Evolutionary conservation across 2,113 vertebrate species (phyloP), one percentile per base, ranked within the genome.

Genomic region (Trichechus manatus): DNA sequence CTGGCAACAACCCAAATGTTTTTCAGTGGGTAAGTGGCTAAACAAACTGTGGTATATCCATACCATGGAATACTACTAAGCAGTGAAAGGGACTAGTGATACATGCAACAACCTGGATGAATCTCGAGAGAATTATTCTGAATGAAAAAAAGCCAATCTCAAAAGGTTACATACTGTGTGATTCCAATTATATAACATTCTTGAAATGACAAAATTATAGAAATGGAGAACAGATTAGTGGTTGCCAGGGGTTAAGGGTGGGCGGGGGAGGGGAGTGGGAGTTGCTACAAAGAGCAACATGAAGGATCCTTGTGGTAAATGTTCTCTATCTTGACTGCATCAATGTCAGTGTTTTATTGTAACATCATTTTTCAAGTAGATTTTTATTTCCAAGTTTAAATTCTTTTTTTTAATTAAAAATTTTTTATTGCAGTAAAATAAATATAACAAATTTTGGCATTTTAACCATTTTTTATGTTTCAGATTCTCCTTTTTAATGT

Each of bases 181-280:
- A 63, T 92, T 70, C 87, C 42, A 92, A 88, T 92, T 91, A 87
- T 36, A 7, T 94, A 91, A 66, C 50, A 36, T 87, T 81, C 50
- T 90, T 50, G 13, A 93, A 92, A 96, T 91, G 92, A 87, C 39
- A 94, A 20, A 84, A 86, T 87, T 77, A 74, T 36, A 72, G 74
- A 79, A 91, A 72, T 85, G 87, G 44, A 77, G 64, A 95, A 74
- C 87, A 74, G 89, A 89, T 83, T n/a, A 88, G 72, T 64, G 72
- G 83, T 89, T 85, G 39, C 44, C 66, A n/a, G 87, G 87, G 88
- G 44, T 6, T 6, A 63, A 75, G 59, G 74, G 22, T 27, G 47
- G 64, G 39, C 61, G 42, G 0, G 4, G 39, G 47, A 86, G 75
- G 50, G 74, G 66, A 72, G 68, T 74, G 61, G 75, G 81, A n/a